Evolutionary conservation across 2,888 invertebrate species (phyloP), one percentile per base, ranked within the genome.

Genomic region (Apamea crenata): DNA sequence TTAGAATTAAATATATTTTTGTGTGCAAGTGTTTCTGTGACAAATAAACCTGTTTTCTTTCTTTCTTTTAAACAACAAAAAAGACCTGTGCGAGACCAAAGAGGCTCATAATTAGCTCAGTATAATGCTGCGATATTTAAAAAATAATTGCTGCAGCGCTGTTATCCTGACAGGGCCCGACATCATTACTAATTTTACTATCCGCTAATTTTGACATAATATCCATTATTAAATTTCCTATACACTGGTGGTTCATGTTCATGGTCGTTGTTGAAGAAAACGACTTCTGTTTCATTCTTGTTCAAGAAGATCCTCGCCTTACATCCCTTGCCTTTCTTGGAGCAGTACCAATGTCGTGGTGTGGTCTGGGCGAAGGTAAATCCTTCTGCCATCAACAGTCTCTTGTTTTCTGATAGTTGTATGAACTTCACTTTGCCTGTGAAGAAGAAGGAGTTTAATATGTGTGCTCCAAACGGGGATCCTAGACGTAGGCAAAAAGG

Each of bases 271-370:
- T 87, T 75, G 29, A 81, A 87, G 25, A 86, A 88, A 0, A 88
- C 68, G 0, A 92, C 90, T 67, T 85, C 82, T 7, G 86, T 87
- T 53, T 91, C 89, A 4, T 91, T 84, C 2, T 77, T 74, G 53
- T 88, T 91, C 2, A 95, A 82, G 75, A 90, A 91, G 6, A 95
- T 88, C 50, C 87, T 92, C 4, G 94, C 95, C 79, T 92, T 93
- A 81, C 95, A 95, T 0, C 94, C 94, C 74, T 92, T 93, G 0
- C 85, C 53, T 78, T 91, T 94, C 79, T 94, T 93, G 0, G 95
- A 95, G 73, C 95, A 95, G 82, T 95, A 95, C 91, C 90, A 95
- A 59, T 93, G 92, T 0, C 91, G 83, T 1, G 87, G 89, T 0
- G 89, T 84, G 0, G 90, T 92, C 44, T 92, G 89, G 0, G 95